phyloP scores from a whole-genome alignment of 1,140 invertebrate genomes.

The Drosophila bipectinata region DNA sequence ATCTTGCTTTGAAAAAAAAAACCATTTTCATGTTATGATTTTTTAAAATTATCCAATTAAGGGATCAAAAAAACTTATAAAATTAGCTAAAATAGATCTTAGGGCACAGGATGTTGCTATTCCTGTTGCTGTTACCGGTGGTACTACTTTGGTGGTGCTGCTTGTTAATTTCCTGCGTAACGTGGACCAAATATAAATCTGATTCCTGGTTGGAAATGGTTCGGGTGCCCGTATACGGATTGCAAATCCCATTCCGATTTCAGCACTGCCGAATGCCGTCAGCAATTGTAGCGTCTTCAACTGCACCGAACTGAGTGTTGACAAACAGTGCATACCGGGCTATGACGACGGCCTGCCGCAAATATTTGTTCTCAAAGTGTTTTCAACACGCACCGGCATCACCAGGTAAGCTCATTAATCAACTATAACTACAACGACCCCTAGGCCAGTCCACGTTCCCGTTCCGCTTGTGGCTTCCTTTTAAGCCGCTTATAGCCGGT shows the following conservation, averaged over 20 bases:
- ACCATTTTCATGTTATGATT: background rate
- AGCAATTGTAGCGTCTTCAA: constrained; percentile 90
- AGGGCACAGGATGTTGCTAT: background rate
- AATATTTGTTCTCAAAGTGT: constrained; percentile 90
- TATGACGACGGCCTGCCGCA: constrained; percentile 92
- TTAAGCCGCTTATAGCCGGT: constrained; percentile 63
- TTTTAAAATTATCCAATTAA: background rate
- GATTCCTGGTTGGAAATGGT: constrained; percentile 24
- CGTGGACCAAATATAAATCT: constrained; percentile 55
- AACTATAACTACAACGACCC: constrained; percentile 56
- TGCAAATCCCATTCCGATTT: constrained; percentile 37
- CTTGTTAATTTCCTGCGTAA: constrained; percentile 60
- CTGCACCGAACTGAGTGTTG: constrained; percentile 89
- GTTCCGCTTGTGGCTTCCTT: constrained; percentile 20
- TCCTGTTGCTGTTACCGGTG: too few species aligned
- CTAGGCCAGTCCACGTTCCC: background rate
- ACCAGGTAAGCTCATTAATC: constrained; percentile 83
- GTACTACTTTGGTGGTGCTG: constrained; percentile 21
- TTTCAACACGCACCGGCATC: constrained; percentile 79
- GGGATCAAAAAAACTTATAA: too few species aligned
- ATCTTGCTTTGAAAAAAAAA: background rate
- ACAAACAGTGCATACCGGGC: constrained; percentile 90
- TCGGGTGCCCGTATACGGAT: constrained; percentile 20
- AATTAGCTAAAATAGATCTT: background rate
- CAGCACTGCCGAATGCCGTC: constrained; percentile 89